Evolutionary conservation across 2,888 invertebrate species (phyloP).

Genomic region (Phengaris alcon): DNA sequence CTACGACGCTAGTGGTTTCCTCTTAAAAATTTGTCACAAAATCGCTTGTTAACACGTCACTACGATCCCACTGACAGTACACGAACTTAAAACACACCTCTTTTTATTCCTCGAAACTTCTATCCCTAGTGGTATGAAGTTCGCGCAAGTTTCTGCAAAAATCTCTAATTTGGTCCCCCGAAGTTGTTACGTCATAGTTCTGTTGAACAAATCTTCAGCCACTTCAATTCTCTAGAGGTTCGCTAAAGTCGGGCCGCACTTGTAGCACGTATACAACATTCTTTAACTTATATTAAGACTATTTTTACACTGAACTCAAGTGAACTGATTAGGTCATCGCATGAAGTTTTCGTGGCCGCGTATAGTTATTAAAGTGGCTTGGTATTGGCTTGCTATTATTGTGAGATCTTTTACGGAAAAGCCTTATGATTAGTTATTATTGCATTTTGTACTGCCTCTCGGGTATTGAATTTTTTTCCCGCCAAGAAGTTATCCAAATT

Average conservation of each 20-base stretch:
- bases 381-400: too few relatives aligned
- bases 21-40: background rate
- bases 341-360: too few relatives aligned
- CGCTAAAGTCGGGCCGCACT: background rate
- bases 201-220: conserved; percentile 3
- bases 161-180: conserved; percentile 1
- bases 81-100: background rate
- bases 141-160: background rate
- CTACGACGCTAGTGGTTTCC: background rate
- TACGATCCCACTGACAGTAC: background rate
- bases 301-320: background rate
- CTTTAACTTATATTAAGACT: background rate
- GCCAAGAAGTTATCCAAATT: too few relatives aligned
- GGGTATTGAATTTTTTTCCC: too few relatives aligned
- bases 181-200: background rate
- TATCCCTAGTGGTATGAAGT: background rate
- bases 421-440: too few relatives aligned
- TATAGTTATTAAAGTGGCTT: too few relatives aligned
- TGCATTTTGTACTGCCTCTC: too few relatives aligned
- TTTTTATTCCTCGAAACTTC: background rate
- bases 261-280: background rate
- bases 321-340: too few relatives aligned
- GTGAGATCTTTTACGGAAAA: too few relatives aligned
- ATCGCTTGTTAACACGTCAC: background rate
- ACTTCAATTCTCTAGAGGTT: background rate